A percentile compares a stretch with the other conserved stretches of the same genome.
Evolutionary conservation across 2,888 invertebrate genomes (phyloP).

Genomic region (Drosophila prolongata): DNA sequence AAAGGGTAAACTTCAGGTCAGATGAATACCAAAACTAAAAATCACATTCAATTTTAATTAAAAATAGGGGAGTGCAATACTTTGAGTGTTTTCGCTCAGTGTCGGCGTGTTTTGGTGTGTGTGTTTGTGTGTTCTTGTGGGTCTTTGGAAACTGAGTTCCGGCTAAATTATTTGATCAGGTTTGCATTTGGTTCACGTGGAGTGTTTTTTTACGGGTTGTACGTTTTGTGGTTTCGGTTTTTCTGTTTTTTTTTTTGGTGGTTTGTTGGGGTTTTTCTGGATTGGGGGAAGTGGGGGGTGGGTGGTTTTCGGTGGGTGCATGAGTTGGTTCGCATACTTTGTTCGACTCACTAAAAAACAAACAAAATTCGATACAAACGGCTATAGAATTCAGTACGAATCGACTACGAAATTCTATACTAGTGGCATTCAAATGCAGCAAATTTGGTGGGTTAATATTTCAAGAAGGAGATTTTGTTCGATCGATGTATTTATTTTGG

Average conservation of each 20-base stretch:
- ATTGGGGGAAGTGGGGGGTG: constrained; percentile 4
- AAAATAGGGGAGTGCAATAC: constrained; percentile 49
- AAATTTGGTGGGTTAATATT: constrained; percentile 72
- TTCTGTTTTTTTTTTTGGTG: constrained; percentile 19
- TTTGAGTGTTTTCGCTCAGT: constrained; percentile 37
- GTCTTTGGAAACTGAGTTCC: constrained; percentile 47
- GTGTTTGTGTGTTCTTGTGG: constrained; percentile 23
- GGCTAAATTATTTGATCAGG: constrained; percentile 30
- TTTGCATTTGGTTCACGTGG: constrained; percentile 34
- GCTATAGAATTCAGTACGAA: constrained; percentile 76
- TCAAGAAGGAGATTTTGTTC: constrained; percentile 52
- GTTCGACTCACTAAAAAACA: constrained; percentile 82
- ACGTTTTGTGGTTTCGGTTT: constrained; percentile 30
- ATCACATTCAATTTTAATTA: constrained; percentile 56
- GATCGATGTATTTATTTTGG: constrained; percentile 38
- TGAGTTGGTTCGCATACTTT: constrained; percentile 81
- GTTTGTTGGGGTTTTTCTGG: constrained; percentile 16
- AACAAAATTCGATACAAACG: constrained; percentile 83
- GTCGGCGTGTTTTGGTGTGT: constrained; percentile 28
- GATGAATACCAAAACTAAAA: constrained; percentile 48
- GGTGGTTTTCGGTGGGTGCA: constrained; percentile 50
- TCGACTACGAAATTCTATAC: constrained; percentile 68
- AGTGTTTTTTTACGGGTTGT: constrained; percentile 39
- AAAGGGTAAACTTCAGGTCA: constrained; percentile 33
- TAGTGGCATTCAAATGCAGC: constrained; percentile 70